Evolutionary conservation across 2,113 vertebrate genomes (phyloP).

Genomic region (Guaruba guarouba): DNA sequence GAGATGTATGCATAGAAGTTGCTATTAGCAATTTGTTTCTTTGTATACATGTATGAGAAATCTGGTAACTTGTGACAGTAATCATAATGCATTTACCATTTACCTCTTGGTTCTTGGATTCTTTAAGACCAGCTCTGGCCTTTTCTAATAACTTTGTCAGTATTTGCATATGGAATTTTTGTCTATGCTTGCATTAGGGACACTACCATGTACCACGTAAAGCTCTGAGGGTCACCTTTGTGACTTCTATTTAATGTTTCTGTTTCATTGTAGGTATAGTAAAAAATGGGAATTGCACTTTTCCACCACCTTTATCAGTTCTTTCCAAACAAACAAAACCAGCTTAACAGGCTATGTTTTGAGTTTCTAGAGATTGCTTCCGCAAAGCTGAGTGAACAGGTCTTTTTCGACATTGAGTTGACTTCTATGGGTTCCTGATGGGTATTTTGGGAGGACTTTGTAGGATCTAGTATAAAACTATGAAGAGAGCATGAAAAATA

Average conservation of each 20-base stretch:
- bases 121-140: neutral
- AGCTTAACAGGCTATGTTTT: neutral
- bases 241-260: neutral
- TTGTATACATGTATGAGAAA: neutral
- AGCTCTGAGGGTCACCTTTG: neutral
- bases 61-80: neutral
- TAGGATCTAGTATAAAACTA: neutral
- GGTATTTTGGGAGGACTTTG: neutral
- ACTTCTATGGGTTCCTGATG: neutral
- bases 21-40: neutral
- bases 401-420: neutral
- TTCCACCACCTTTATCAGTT: neutral
- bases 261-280: neutral
- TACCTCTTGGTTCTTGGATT: neutral
- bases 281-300: neutral
- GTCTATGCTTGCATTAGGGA: neutral
- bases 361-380: neutral
- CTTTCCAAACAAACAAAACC: neutral
- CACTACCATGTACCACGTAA: accelerated
- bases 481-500: neutral
- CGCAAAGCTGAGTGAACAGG: neutral
- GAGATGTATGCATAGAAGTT: neutral
- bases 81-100: neutral
- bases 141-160: neutral
- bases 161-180: neutral